phyloP scores from a whole-genome alignment of 2,797 vertebrate species.

The Cephalopachus bancanus region DNA sequence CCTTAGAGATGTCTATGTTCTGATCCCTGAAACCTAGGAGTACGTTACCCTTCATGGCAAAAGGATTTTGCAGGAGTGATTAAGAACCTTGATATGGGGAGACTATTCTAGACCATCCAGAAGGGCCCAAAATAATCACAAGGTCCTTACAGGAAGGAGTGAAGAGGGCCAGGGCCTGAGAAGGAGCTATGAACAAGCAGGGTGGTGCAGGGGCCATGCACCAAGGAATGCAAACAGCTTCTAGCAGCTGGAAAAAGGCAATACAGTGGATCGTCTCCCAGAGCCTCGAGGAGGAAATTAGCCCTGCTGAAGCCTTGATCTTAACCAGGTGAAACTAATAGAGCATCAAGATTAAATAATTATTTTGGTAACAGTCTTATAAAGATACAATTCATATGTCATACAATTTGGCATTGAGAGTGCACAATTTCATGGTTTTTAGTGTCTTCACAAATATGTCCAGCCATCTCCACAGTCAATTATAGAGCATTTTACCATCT shows the following conservation, averaged over 20 bases:
- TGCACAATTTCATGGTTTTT: too few relatives aligned
- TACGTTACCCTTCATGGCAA: too few relatives aligned
- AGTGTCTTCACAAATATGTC: too few relatives aligned
- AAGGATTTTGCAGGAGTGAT: too few relatives aligned
- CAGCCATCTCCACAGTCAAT: too few relatives aligned
- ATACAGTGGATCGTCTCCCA: background rate
- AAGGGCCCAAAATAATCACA: background rate
- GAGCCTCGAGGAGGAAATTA: background rate
- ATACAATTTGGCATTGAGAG: too few relatives aligned
- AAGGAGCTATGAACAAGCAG: background rate
- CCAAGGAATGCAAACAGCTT: too few relatives aligned
- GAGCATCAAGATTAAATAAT: background rate
- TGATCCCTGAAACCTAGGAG: too few relatives aligned
- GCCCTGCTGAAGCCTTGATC: background rate
- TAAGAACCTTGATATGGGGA: too few relatives aligned
- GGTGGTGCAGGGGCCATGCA: background rate
- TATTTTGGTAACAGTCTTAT: background rate
- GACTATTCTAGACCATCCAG: background rate
- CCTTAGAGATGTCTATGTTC: too few relatives aligned
- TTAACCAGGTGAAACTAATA: background rate
- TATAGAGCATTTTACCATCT: too few relatives aligned
- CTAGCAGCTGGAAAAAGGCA: background rate
- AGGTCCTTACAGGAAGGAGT: background rate
- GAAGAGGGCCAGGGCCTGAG: background rate
- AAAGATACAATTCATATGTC: too few relatives aligned